Evolutionary conservation across 2,888 invertebrate genomes (phyloP), one percentile per base, ranked within the genome.

Genomic region (Drosophila anomalipes): DNA sequence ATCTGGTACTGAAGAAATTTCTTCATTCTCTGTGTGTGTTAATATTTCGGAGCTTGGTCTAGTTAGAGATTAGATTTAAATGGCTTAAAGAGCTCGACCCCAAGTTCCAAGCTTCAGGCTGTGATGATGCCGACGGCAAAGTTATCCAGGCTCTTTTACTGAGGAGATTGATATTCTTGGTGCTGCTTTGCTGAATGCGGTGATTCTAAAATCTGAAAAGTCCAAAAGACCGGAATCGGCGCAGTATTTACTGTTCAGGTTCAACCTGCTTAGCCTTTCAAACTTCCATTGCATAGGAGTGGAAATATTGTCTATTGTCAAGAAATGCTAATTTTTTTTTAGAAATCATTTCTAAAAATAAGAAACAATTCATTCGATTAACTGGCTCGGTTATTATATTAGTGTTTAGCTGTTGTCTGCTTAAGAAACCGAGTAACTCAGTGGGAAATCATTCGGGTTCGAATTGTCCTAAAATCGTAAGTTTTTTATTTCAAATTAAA

Each of bases 381-480:
- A 28, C 16, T 39, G 7, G 0, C 9, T 9, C 39, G 1, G 19
- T 7, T 39, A 19, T 39, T 39, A 2, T 0, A 39, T 19, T 39
- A 0, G 19, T 39, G 9, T 19, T 28, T 28, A 28, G 28, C 4
- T 28, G 28, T 28, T 28, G 28, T 28, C 28, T 28, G 28, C 0
- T 39, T 39, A 19, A 39, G 9, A 39, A 19, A 3, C 19, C 37
- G 19, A 1, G 16, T 35, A 16, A 0, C 35, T 14, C 14, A 35
- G 5, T 2, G 16, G 0, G 6, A 37, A 37, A 0, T 19, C 0
- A 39, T 4, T 39, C 19, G 19, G 7, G 0, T 9, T 19, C 9
- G 0, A 9, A 9, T 39, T 9, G 9, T 3, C 19, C 19, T 10
- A 22, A 6, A 44, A 44, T 22, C 22, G 12, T 44, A 12, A 1